phyloP scores from a whole-genome alignment of 2,888 invertebrate species.

The Panopea generosa region DNA sequence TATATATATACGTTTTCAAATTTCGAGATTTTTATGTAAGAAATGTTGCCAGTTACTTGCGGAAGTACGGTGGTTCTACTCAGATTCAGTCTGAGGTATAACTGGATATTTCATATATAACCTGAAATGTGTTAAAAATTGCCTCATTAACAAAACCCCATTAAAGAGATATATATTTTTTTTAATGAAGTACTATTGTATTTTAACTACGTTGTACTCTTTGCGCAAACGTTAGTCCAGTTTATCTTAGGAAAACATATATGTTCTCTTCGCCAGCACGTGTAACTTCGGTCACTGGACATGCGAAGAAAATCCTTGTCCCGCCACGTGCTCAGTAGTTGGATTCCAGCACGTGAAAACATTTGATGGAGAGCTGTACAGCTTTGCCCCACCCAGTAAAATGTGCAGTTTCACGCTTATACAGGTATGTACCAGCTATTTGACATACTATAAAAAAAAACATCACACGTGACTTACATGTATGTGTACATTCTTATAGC shows the following conservation, averaged over 20 bases:
- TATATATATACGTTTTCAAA: too few species aligned
- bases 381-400: slow-evolving; percentile 48
- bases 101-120: too few species aligned
- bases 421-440: slow-evolving; percentile 30
- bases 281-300: slow-evolving; percentile 73
- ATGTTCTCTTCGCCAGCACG: slow-evolving; percentile 58
- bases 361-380: slow-evolving; percentile 74
- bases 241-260: neutral
- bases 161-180: too few species aligned
- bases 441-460: too few species aligned
- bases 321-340: slow-evolving; percentile 69
- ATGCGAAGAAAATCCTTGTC: slow-evolving; percentile 70
- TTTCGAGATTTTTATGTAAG: neutral
- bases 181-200: too few species aligned
- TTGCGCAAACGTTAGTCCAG: neutral
- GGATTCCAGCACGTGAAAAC: slow-evolving; percentile 72
- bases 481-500: too few species aligned
- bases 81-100: too few species aligned
- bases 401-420: slow-evolving; percentile 44
- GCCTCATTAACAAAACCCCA: neutral
- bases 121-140: too few species aligned
- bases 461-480: too few species aligned
- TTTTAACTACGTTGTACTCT: neutral
- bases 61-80: too few species aligned
- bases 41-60: too few species aligned